Base-by-base conservation (phyloP, 2,888 invertebrate species). In the Eilema griseolum region DNA sequence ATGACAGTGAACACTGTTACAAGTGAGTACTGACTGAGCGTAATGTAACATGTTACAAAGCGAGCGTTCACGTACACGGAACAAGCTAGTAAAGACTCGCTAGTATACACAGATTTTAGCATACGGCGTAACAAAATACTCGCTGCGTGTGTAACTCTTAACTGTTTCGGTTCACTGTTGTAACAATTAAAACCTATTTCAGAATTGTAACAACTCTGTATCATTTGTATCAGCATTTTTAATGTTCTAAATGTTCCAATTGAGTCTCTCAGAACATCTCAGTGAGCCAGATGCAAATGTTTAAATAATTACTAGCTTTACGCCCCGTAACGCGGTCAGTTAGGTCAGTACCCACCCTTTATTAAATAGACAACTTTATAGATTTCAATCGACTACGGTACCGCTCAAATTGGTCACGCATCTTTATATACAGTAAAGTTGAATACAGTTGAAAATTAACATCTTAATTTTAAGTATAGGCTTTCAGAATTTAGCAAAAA, bases 1-100 rank as follows among this genome's bases (percentile, higher is more conserved):
- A 62, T 69, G 66, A 70, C 67, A 73, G 64, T 81, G 76, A 78
- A 81, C 78, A 78, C 81, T 81, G 79, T 66, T 60, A n/a, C 52
- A 52, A 52, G 52, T n/a, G 10, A 10, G 52, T n/a, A n/a, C 52
- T n/a, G 52, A 52, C 52, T 46, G 52, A n/a, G 52, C 52, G 52
- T 52, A 52, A n/a, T 52, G 52, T 46, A 46, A 46, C 46, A 46
- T 20, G 20, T 46, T 20, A 20, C 2, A 14, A 46, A 20, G 46
- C 46, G 20, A 46, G 20, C 20, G 5, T 46, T 20, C 20, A 5
- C 20, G 20, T 20, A 46, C 5, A 5, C 3, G 33, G 11, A 37
- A 37, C 11, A 37, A 37, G 12, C 33, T 1, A 37, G 31, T 8
- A 33, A 8, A 33, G 31, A 33, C 7, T 8, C 10, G 31, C 31